Base-by-base conservation (phyloP, 2,888 invertebrate genomes). In the Athrips mouffetella region DNA sequence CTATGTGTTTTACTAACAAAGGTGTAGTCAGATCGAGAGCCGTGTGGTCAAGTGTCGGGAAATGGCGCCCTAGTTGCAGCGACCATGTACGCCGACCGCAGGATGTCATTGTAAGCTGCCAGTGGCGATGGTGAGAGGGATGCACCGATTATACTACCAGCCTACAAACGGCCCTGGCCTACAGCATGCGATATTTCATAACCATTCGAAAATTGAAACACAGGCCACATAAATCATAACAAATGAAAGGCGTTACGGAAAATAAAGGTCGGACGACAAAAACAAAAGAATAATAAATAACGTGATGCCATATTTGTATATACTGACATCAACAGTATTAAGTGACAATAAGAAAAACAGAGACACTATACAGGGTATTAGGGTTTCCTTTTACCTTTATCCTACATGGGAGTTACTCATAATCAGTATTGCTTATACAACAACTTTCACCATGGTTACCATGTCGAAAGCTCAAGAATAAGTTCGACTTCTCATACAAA, bases 31-130 rank as follows among this genome's bases (percentile, higher is more conserved):
- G 63, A 58, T 60, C 59, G 66, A 73, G 67, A 70, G 76, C 75
- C 76, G 72, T 53, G 59, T 60, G 58, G 53, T 54, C 74, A 72
- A 66, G 64, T 70, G 70, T 54, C 73, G 77, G 83, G 81, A 84
- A 81, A 74, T 76, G 65, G 67, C 65, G 83, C 68, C 79, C 84
- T 71, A 73, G 67, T 66, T 75, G 66, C 58, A 51, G 52, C 45
- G 52, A 41, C 47, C 51, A 45, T 50, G 51, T 45, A 46, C 48
- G 44, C 51, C 50, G 53, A 54, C 54, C 55, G 58, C 70, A 71
- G 73, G 71, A 73, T 70, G 69, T 70, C 60, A 66, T 54, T 60
- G 62, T 51, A 60, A 63, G 55, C 55, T 52, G 45, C 20, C 37
- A 21, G 18, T 18, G 10, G 2, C 37, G 20, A 25, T 5, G 25